phyloP scores from a whole-genome alignment of 2,113 vertebrate species.

The Sialia sialis region DNA sequence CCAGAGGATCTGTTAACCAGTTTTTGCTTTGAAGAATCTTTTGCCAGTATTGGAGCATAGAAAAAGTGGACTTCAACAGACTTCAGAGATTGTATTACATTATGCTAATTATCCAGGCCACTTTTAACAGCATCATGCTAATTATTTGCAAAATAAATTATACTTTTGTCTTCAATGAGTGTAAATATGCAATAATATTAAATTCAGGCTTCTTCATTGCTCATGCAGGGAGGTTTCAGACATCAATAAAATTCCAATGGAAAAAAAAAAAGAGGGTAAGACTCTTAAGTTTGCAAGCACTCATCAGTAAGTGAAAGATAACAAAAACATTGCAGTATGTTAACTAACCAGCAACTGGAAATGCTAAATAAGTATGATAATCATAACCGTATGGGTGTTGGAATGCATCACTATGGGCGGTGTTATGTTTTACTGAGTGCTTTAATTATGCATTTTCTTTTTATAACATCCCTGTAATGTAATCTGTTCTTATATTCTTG shows the following conservation, averaged over 20 bases:
- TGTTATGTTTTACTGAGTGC: neutral
- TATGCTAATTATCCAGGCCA: neutral
- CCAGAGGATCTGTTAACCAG: neutral
- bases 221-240: neutral
- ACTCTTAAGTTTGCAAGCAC: neutral
- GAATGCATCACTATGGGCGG: neutral
- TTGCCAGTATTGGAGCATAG: neutral
- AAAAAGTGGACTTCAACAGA: neutral
- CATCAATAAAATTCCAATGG: neutral
- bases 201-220: neutral
- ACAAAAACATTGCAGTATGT: neutral
- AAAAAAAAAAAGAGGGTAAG: neutral
- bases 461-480: constrained; percentile 5
- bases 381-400: neutral
- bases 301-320: neutral
- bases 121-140: neutral
- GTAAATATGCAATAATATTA: neutral
- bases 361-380: constrained; percentile 2
- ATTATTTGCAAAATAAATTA: neutral
- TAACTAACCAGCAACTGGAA: neutral
- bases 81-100: neutral
- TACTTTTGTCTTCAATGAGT: neutral
- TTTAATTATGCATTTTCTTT: constrained; percentile 32
- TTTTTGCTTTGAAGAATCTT: neutral
- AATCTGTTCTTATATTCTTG: neutral